Base-by-base conservation (phyloP, 2,888 invertebrate genomes). In the Arenicola marina region DNA sequence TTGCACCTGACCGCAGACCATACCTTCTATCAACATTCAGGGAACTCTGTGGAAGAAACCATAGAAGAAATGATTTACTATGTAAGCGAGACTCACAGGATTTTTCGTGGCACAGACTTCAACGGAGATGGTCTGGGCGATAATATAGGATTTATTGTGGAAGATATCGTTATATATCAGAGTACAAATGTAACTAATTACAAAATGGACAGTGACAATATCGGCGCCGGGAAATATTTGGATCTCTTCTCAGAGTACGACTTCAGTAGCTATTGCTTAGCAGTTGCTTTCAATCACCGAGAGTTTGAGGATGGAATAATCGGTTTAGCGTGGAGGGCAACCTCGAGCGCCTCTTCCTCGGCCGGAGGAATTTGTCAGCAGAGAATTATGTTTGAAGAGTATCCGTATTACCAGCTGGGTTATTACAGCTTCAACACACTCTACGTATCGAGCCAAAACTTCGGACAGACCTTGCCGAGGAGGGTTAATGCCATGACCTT, bases 51-150 rank as follows among this genome's bases (percentile, higher is more conserved):
- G 1, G 48, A 59, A 18, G 61, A 45, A 21, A 73, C 78, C 7
- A 65, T 75, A 3, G 62, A 71, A 26, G 76, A 74, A 58, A 72
- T 81, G 65, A 59, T 73, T 4, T 72, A 72, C 54, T 66, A 73
- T 2, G 69, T 76, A 0, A 71, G 67, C n/a, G 74, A 76, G 60
- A 73, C 77, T 11, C 75, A 81, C 62, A 59, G 69, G 1, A 72
- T 80, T 15, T 80, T 79, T 59, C 72, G 78, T 21, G 65, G 67
- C 18, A 78, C 78, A 2, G 79, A 79, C 59, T 80, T 80, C 56
- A 71, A 77, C 64, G 78, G 75, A 0, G 76, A 78, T 54, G 77
- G 75, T 0, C 48, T 61, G 4, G 76, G 75, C 28, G 78, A 81
- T 63, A 77, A 78, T 31, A 67, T 81, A 29, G 78, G 80, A 2